Percentiles rank a stretch among this genome's conserved stretches.
Evolutionary conservation across 2,888 invertebrate genomes (phyloP).

Genomic region (Hypolimnas misippus): DNA sequence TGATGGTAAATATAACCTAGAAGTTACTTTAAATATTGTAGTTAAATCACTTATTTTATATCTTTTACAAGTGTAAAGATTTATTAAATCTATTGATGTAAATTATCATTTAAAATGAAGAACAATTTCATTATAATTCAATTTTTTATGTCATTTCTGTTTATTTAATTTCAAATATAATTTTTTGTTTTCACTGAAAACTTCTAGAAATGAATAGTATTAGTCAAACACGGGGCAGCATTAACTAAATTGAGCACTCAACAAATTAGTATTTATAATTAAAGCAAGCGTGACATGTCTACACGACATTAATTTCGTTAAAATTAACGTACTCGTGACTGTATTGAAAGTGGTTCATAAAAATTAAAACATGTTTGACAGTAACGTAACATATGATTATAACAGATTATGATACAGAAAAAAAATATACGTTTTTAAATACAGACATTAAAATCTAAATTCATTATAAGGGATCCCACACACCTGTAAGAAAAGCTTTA

Average conservation of each 20-base stretch:
- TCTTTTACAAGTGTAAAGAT: too few relatives aligned
- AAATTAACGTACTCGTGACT: background rate
- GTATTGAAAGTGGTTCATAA: background rate
- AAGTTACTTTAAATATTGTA: too few relatives aligned
- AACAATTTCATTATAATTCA: too few relatives aligned
- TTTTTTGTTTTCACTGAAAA: slow-evolving; percentile 39
- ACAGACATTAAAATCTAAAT: background rate
- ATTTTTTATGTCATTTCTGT: too few relatives aligned
- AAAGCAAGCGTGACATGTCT: slow-evolving; percentile 6
- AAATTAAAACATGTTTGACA: background rate
- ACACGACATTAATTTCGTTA: background rate
- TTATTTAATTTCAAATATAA: too few relatives aligned
- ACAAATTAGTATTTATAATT: slow-evolving; percentile 43
- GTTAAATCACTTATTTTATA: too few relatives aligned
- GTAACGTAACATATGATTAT: background rate
- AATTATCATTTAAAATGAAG: too few relatives aligned
- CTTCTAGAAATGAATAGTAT: slow-evolving; percentile 37
- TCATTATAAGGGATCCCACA: background rate
- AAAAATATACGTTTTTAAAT: background rate
- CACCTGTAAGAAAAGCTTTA: background rate
- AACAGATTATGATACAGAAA: slow-evolving; percentile 8
- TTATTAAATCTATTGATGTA: too few relatives aligned
- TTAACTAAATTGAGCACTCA: slow-evolving; percentile 73
- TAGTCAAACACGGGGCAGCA: slow-evolving; percentile 58
- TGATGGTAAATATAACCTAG: too few relatives aligned